phyloP scores from a whole-genome alignment of 2,888 invertebrate species.

The Tinea trinotella region DNA sequence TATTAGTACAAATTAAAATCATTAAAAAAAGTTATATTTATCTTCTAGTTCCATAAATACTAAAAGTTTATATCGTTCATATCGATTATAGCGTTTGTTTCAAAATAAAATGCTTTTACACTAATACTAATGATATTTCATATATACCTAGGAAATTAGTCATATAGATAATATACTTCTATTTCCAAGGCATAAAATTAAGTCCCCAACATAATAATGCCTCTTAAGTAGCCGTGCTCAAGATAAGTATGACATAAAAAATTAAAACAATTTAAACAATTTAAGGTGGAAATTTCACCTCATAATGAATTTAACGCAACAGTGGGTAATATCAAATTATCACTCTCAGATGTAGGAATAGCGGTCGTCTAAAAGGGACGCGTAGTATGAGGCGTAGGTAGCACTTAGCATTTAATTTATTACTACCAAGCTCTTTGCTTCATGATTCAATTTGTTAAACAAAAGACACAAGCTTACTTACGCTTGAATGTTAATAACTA shows the following conservation, averaged over 20 bases:
- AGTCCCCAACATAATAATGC: no score
- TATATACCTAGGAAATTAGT: no score
- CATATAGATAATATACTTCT: no score
- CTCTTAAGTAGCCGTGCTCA: no score
- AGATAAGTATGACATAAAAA: not conserved
- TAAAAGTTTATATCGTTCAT: no score
- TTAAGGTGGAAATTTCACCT: slow-evolving; percentile 1
- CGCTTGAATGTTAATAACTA: not conserved
- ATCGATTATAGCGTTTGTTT: no score
- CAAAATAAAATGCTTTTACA: no score
- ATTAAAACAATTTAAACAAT: not conserved
- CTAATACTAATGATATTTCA: no score
- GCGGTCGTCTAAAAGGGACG: slow-evolving; percentile 16
- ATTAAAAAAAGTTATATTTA: no score
- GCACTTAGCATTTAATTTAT: slow-evolving; percentile 48
- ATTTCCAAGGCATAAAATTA: no score
- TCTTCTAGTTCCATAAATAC: no score
- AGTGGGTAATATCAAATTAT: slow-evolving; percentile 14
- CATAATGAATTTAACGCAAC: slow-evolving; percentile 15
- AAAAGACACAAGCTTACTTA: slow-evolving; percentile 26
- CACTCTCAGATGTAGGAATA: not conserved
- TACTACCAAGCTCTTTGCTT: slow-evolving; percentile 34
- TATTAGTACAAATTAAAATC: no score
- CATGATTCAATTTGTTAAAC: slow-evolving; percentile 50
- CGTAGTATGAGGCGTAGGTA: not conserved